phyloP scores from a whole-genome alignment of 2,888 invertebrate genomes.

The Pinctada fucata region DNA sequence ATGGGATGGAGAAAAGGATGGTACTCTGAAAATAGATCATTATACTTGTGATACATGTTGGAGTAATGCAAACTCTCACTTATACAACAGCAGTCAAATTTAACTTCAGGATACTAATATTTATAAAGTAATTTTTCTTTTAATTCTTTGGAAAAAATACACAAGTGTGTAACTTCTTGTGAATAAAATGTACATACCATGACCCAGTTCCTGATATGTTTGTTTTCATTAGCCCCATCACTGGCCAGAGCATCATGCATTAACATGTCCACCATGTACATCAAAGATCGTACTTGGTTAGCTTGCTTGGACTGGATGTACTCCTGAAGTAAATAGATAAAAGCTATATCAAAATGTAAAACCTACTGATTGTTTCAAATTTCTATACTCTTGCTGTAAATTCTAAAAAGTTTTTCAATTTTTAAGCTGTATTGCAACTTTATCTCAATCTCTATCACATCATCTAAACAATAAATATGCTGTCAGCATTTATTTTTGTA shows the following conservation, averaged over 20 bases:
- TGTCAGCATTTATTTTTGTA: too few relatives aligned
- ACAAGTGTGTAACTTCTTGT: too few relatives aligned
- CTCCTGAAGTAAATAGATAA: constrained; percentile 62
- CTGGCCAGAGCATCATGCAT: constrained; percentile 81
- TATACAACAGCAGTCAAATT: not conserved
- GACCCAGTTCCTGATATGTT: constrained; percentile 81
- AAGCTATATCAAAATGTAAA: not conserved
- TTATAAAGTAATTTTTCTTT: not conserved
- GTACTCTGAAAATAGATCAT: constrained; percentile 81
- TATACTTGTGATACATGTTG: not conserved
- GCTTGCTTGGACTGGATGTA: constrained; percentile 80
- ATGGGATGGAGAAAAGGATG: constrained; percentile 85
- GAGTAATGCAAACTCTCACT: not conserved
- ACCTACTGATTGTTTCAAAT: too few relatives aligned
- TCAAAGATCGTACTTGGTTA: constrained; percentile 81
- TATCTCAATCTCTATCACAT: too few relatives aligned
- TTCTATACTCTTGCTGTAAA: too few relatives aligned
- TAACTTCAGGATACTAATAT: not conserved
- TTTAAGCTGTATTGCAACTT: too few relatives aligned
- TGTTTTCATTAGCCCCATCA: constrained; percentile 80
- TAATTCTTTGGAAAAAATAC: not conserved
- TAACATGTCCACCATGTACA: constrained; percentile 87
- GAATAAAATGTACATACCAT: constrained; percentile 74
- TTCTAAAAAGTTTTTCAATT: too few relatives aligned
- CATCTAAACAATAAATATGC: too few relatives aligned